These are phyloP conservation scores for Calycopis cecrops DNA, from an alignment of 1,140 invertebrate genomes.

Conservation along the genomic window DNA sequence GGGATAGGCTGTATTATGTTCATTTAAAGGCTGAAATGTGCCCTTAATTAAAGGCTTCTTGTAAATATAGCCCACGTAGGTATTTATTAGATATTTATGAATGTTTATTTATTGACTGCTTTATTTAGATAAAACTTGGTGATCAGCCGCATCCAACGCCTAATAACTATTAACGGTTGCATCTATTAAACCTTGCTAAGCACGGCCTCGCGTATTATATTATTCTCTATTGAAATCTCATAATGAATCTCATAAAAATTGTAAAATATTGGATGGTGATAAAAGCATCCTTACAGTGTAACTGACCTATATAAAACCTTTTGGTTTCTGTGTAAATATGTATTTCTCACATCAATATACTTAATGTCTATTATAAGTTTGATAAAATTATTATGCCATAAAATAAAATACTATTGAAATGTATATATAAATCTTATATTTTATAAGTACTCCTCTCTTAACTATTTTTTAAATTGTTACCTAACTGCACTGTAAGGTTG, in stretches of 20 bases:
- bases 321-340: constrained; percentile 16
- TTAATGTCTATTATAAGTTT: constrained; percentile 15
- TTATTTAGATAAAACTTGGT: constrained; percentile 68
- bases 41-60: constrained; percentile 63
- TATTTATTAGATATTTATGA: constrained; percentile 76
- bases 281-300: constrained; percentile 42
- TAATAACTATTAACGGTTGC: constrained; percentile 63
- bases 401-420: constrained; percentile 13
- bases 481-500: constrained; percentile 33
- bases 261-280: constrained; percentile 70
- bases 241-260: constrained; percentile 69
- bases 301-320: constrained; percentile 20
- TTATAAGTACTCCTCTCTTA: constrained; percentile 15
- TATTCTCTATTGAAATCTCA: constrained; percentile 63
- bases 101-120: constrained; percentile 75
- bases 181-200: constrained; percentile 66
- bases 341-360: constrained; percentile 13
- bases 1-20: constrained; percentile 73
- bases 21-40: constrained; percentile 65
- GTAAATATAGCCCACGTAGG: constrained; percentile 73
- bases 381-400: constrained; percentile 18
- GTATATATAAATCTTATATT: constrained; percentile 12
- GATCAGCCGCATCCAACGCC: constrained; percentile 52
- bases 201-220: constrained; percentile 58
- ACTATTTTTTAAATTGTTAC: constrained; percentile 13